Evolutionary conservation across 2,113 vertebrate genomes (phyloP), one percentile per base, ranked within the genome.

Genomic region (Alethe castanea): DNA sequence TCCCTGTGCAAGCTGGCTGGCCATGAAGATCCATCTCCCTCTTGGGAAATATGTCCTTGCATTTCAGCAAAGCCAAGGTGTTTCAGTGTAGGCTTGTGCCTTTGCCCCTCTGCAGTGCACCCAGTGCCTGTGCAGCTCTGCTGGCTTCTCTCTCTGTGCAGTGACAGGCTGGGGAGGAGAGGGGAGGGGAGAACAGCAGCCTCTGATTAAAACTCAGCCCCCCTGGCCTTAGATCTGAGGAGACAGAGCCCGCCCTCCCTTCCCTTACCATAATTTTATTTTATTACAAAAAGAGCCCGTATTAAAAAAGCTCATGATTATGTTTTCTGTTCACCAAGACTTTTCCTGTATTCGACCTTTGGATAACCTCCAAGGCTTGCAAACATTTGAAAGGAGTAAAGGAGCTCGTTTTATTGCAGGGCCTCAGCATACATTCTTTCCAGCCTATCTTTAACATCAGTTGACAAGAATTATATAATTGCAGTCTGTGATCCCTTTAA

Each of bases 381-480:
- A 98, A 97, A 97, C 97, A 97, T 98, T 98, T 98, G 97, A 98
- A 98, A 97, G 97, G 96, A 98, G 97, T 98, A 96, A 98, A 98
- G 98, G 97, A 98, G 98, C 98, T 97, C 96, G 47, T 98, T 98
- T 98, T 98, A 98, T 97, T 98, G 96, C 95, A 97, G 97, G 97
- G 95, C 98, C 97, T 94, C 96, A 97, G 96, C 96, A 96, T 95
- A 97, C 98, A 98, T 98, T 99, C 98, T 97, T 98, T 97, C 84
- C 95, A 93, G 53, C 96, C 98, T 98, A 99, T 99, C 98, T 94
- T 98, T 97, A 97, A 98, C 98, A 99, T 99, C 98, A 97, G 97
- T 97, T 98, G 98, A 99, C 98, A 98, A 98, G 98, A 99, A 98
- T 99, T 98, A 99, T 98, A 99, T 99, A 99, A 99, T 99, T 98